Evolutionary conservation across 2,888 invertebrate species (phyloP).

Genomic region (Dyspetes luteomarginatus): DNA sequence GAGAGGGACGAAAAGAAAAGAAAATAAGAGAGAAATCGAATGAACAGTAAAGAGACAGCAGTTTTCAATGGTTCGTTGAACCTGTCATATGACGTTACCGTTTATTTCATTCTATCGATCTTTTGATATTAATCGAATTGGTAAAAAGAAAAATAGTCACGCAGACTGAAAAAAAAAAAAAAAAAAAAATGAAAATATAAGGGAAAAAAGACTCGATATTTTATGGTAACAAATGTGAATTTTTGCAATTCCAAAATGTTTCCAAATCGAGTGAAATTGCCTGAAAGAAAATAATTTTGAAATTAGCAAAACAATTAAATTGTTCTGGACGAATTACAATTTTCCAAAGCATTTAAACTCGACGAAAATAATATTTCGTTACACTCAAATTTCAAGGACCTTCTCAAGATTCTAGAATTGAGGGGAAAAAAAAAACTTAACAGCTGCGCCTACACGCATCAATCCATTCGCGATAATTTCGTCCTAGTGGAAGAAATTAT

Average conservation of each 20-base stretch:
- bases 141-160: too few relatives aligned
- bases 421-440: constrained; percentile 8
- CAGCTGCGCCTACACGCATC: constrained; percentile 17
- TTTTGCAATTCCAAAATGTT: too few relatives aligned
- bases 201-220: not conserved
- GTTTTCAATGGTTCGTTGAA: constrained; percentile 62
- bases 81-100: constrained; percentile 56
- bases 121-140: constrained; percentile 5
- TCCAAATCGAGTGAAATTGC: not conserved
- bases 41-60: not conserved
- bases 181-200: not conserved
- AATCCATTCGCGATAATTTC: constrained; percentile 55
- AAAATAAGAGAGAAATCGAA: constrained; percentile 26
- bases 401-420: constrained; percentile 7
- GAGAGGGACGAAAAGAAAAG: constrained; percentile 18
- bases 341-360: constrained; percentile 10
- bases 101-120: constrained; percentile 43
- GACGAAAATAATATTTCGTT: not conserved
- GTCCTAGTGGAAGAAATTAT: constrained; percentile 58
- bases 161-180: too few relatives aligned
- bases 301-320: not conserved
- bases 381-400: constrained; percentile 11
- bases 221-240: too few relatives aligned
- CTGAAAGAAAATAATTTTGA: not conserved
- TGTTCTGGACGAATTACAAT: constrained; percentile 12